A percentile compares a stretch with the other conserved stretches of the same genome.
These are phyloP conservation scores for Scaptomyza pallida DNA, from an alignment of 1,140 invertebrate genomes.

Conservation along the genomic window DNA sequence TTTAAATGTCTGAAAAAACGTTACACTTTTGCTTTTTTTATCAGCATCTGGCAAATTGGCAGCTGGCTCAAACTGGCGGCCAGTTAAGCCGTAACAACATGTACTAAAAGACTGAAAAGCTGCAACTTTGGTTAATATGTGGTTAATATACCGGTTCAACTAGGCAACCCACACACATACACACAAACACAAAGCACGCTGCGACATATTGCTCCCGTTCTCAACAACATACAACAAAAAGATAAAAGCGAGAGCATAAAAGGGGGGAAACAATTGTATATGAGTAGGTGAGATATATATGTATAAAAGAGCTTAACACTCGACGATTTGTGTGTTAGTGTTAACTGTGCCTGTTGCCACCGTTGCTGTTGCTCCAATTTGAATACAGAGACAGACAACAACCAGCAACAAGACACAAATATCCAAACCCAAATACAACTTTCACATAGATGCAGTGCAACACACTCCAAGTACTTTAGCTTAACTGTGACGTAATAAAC, in stretches of 20 bases:
- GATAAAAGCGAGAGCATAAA: conserved; percentile 16
- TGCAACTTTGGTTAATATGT: conserved; percentile 16
- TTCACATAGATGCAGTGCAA: conserved; percentile 77
- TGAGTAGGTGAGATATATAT: conserved; percentile 26
- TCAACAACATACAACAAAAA: conserved; percentile 41
- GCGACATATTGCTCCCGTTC: conserved; percentile 65
- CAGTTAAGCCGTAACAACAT: conserved; percentile 37
- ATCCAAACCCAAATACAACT: conserved; percentile 61
- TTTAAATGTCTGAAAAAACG: background rate
- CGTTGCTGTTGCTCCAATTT: conserved; percentile 63
- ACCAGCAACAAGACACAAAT: conserved; percentile 10
- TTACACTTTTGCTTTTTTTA: conserved; percentile 8
- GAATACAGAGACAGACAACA: conserved; percentile 54
- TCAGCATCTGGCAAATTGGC: conserved; percentile 10
- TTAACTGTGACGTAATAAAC: conserved; percentile 50
- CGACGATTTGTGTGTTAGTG: conserved; percentile 8
- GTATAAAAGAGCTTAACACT: conserved; percentile 37
- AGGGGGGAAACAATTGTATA: conserved; percentile 25
- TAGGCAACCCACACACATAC: conserved; percentile 45
- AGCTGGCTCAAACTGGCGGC: background rate
- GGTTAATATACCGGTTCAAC: conserved; percentile 71
- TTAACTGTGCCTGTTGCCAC: conserved; percentile 7
- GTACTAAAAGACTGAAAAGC: conserved; percentile 18
- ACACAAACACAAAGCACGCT: conserved; percentile 14
- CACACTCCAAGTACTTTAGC: conserved; percentile 50